Evolutionary conservation across 2,797 vertebrate species (phyloP), one percentile per base, ranked within the genome.

Genomic region (Crax fasciolata): DNA sequence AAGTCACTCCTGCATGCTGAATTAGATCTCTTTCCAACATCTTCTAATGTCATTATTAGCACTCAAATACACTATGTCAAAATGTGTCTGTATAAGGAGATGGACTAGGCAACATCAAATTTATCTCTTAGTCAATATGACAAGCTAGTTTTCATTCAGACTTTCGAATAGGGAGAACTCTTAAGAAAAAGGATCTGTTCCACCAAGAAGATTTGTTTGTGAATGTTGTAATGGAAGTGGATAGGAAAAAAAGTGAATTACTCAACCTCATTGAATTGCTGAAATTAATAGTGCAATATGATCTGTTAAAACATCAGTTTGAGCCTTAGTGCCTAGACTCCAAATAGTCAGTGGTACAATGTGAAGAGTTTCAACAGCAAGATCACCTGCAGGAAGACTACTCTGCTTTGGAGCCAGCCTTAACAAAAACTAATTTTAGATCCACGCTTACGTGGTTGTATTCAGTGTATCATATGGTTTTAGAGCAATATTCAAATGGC

Each of bases 21-120:
- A 98, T 98, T 97, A 98, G 98, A 98, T 98, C 98, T 97, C 96
- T 97, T 97, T 95, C 97, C 98, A 95, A 97, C 97, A 98, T 97
- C 98, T 97, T 98, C 98, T 98, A 98, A 98, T 98, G 98, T 98
- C 98, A 98, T 98, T 98, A 98, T 98, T 98, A 98, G 98, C 97
- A 98, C 98, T 98, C 98, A 98, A 98, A 98, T 97, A 97, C 98
- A 96, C 97, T 97, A 96, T 98, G 97, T 98, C 98, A 98, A 97
- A 98, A 98, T 91, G 96, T 96, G 97, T 98, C 97, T 97, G 95
- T 91, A 92, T 89, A 96, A 94, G 96, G 94, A 98, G 97, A 97
- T 94, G 97, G 97, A 97, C 98, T 78, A 71, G 95, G 93, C 93
- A 95, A 97, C 96, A 95, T 93, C 62, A 91, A 94, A 94, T 96